A percentile compares a stretch with the other conserved stretches of the same genome.
Conservation (phyloP, 1,140 invertebrate species). For the Theocolax elegans region DNA sequence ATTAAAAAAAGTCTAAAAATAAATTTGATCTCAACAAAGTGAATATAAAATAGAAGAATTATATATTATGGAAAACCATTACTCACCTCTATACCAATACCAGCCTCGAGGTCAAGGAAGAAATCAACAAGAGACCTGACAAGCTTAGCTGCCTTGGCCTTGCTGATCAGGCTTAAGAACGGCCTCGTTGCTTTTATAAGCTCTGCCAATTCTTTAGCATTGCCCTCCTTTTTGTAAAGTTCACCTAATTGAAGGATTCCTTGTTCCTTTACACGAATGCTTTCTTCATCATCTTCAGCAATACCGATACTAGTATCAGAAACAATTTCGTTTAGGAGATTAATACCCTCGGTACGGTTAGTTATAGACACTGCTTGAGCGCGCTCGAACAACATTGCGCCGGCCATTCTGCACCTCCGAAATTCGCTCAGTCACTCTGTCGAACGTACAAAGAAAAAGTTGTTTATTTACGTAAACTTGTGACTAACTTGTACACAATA, state of each 20-base stretch:
- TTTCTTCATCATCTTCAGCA: conserved; percentile 85
- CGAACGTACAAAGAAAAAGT: not conserved
- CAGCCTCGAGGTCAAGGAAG: conserved; percentile 95
- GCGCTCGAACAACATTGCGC: conserved; percentile 86
- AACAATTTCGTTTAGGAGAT: conserved; percentile 78
- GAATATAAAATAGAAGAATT: conserved; percentile 9
- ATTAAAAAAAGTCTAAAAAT: not conserved
- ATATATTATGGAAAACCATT: not conserved
- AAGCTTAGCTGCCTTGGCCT: conserved; percentile 98
- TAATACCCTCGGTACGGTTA: conserved; percentile 78
- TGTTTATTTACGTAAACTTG: not conserved
- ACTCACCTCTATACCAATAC: conserved; percentile 85
- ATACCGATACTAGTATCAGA: conserved; percentile 73
- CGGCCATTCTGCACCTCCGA: conserved; percentile 75
- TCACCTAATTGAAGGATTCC: conserved; percentile 89
- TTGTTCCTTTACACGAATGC: conserved; percentile 88
- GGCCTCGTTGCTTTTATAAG: conserved; percentile 94
- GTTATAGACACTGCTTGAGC: conserved; percentile 77
- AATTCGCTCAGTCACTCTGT: conserved; percentile 40
- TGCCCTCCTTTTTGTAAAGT: conserved; percentile 90
- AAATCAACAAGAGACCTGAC: conserved; percentile 96
- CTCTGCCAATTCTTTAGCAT: conserved; percentile 92
- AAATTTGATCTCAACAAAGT: conserved; percentile 13
- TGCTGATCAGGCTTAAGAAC: conserved; percentile 93
- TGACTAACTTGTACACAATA: not conserved